These are phyloP conservation scores for Eupithecia tripunctaria DNA, from an alignment of 2,888 invertebrate species.

Conservation along the genomic window DNA sequence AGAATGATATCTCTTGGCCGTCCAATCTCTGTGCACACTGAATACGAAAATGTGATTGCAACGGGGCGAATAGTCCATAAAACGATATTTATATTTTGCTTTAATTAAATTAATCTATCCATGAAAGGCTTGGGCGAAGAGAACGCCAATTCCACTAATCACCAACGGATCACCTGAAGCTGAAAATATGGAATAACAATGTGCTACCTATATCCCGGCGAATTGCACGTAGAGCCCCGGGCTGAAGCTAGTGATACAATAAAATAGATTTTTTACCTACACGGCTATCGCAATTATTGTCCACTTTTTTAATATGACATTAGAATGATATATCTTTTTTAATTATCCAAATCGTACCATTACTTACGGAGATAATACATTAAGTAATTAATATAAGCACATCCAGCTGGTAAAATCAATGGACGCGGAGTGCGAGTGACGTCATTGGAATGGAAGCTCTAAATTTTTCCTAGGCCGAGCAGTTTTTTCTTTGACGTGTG, in stretches of 20 bases:
- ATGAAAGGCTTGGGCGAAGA: neutral
- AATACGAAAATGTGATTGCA: slow-evolving; percentile 31
- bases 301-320: too few relatives aligned
- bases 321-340: too few relatives aligned
- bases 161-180: neutral
- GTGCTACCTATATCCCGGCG: neutral
- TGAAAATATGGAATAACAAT: neutral
- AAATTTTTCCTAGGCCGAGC: too few relatives aligned
- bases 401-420: too few relatives aligned
- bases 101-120: neutral
- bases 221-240: neutral
- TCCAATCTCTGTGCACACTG: slow-evolving; percentile 33
- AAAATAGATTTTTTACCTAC: neutral
- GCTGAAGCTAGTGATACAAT: neutral
- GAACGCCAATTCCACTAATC: neutral
- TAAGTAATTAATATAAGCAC: too few relatives aligned
- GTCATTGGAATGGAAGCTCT: too few relatives aligned
- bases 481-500: too few relatives aligned
- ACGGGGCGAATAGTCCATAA: neutral
- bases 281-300: too few relatives aligned
- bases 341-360: too few relatives aligned
- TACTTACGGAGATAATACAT: too few relatives aligned
- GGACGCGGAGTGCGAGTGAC: too few relatives aligned
- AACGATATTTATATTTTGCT: neutral
- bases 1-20: slow-evolving; percentile 35